Conservation (phyloP, 2,797 vertebrate genomes). For the Mus minutoides region DNA sequence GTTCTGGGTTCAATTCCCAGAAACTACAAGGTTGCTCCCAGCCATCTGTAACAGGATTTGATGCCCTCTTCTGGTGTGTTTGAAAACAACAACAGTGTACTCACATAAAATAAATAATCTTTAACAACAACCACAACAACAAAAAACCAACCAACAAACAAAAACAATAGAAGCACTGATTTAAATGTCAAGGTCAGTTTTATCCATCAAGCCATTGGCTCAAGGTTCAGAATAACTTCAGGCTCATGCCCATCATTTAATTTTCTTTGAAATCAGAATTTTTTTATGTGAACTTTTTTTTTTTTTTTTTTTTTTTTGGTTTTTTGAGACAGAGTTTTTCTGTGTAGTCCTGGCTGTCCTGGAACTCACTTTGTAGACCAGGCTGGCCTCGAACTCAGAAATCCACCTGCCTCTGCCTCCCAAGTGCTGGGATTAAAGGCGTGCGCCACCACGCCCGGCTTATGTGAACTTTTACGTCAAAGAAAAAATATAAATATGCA, state of each 20-base stretch:
- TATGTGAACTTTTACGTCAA: constrained; percentile 24
- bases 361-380: no score
- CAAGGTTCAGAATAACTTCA: not conserved
- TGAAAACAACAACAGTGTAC: not conserved
- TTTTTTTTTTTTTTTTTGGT: no score
- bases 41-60: no score
- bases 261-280: constrained; percentile 51
- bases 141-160: not conserved
- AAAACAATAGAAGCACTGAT: not conserved
- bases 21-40: not conserved
- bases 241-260: not conserved
- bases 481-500: not conserved
- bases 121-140: not conserved
- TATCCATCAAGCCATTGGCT: not conserved
- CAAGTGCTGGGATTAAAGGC: no score
- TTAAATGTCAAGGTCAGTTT: not conserved
- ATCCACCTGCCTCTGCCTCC: no score
- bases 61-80: not conserved
- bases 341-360: no score
- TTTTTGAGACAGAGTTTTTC: no score
- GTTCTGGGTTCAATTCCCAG: not conserved
- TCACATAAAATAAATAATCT: not conserved
- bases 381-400: no score
- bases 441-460: no score
- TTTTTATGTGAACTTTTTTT: not conserved